Base-by-base conservation (phyloP, 64 coral and sea anemone genomes). In the Porites lutea region DNA sequence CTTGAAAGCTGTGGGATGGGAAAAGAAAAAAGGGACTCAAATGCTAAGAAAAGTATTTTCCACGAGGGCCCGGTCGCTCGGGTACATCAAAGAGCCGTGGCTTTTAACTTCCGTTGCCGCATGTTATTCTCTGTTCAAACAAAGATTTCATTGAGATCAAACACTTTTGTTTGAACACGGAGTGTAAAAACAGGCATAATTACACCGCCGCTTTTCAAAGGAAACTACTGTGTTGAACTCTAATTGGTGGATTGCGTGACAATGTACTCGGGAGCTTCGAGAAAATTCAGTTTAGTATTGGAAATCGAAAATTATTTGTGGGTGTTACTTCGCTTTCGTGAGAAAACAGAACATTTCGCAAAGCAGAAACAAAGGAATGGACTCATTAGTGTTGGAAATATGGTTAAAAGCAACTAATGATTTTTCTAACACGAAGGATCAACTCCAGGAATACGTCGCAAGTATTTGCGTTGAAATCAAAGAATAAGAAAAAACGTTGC, bases 1-100 rank as follows among this genome's bases (percentile, higher is more conserved):
- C 58, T 90, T 90, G 27, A 90, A 90, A 0, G 66, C 88, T 90
- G 78, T 79, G 81, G 81, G 63, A 84, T 23, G n/a, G 69, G 49
- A 19, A 22, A 65, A 37, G 37, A 3, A 67, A 11, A 14, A 68
- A 20, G 19, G 22, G 6, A 8, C 52, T 52, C 3, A 49, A 11
- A 8, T 67, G 3, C 3, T n/a, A 12, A 46, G 44, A 3, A 49
- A 47, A 46, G 18, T 20, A 4, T 49, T 48, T 45, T 83, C 27
- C 49, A 20, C 20, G 59, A 48, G 3, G 15, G 21, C 4, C 44
- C 5, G 9, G 13, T 21, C 51, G 6, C 14, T 62, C 81, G 8
- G 45, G 46, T 13, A 13, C 78, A 59, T 15, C 75, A 45, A 47
- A 12, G 61, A 4, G 22, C 13, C 63, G 61, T 15, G 53, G 20